Evolutionary conservation across 1,140 invertebrate genomes (phyloP), one percentile per base, ranked within the genome.

Genomic region (Tenebrio molitor): DNA sequence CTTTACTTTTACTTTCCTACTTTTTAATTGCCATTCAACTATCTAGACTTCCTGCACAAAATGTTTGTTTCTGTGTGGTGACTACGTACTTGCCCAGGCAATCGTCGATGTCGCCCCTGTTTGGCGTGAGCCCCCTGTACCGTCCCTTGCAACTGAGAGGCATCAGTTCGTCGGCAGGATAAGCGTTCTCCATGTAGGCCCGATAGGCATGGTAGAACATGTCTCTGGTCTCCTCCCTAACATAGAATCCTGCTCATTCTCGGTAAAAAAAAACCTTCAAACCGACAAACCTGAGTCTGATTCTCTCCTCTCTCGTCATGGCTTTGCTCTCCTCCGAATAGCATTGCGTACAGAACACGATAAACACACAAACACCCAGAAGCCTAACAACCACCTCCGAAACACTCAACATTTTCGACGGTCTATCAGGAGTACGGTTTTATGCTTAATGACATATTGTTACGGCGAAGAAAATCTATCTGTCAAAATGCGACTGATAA

Each of bases 141-240:
- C 97, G 86, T 34, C 97, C 97, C 81, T 93, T 91, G 84, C 97
- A 99, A 81, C 93, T 96, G 17, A 99, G 86, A 1, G 97, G 97
- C 97, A 99, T 98, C 42, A 99, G 85, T 85, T 99, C 97, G 88
- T 99, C 97, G 19, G 97, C 97, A 69, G 97, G 97, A 87, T 95
- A 99, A 12, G 97, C 97, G 89, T 98, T 94, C 75, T 94, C 89
- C 96, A 99, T 98, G 78, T 99, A 99, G 15, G 95, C 93, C 80
- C 92, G 89, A 82, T 97, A 99, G n/a, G 95, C 97, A 89, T 99
- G 97, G 84, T 96, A 95, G 84, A 99, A 98, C 96, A 98, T 97
- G 79, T 95, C 93, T 42, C 93, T 86, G 8, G 95, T 91, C 85
- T 97, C 91, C 77, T 94, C 91, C 81, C 94, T 95, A 79, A 3